A percentile compares a stretch with the other conserved stretches of the same genome.
phyloP scores from a whole-genome alignment of 2,888 invertebrate genomes.

The Digitonthophagus gazella region DNA sequence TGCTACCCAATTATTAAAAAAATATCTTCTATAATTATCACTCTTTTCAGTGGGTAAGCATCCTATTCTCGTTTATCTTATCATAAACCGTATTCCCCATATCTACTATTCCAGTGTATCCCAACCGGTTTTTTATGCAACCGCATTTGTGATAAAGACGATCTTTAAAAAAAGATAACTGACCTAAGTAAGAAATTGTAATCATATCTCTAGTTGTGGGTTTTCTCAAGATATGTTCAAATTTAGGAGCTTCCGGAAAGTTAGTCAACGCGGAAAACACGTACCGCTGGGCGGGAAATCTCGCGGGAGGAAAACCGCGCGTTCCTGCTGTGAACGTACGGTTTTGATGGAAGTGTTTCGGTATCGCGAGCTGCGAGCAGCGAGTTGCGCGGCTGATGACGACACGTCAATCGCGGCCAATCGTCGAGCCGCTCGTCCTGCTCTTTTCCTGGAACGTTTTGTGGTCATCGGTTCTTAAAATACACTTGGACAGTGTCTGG shows the following conservation, averaged over 20 bases:
- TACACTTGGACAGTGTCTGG: conserved; percentile 36
- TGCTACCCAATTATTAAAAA: too few relatives aligned
- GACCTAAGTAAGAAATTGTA: too few relatives aligned
- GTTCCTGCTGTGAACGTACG: too few relatives aligned
- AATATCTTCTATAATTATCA: too few relatives aligned
- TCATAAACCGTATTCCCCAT: too few relatives aligned
- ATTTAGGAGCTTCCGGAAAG: not conserved
- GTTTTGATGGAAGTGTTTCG: not conserved
- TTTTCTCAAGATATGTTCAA: not conserved
- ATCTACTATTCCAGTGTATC: too few relatives aligned
- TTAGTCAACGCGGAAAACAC: not conserved
- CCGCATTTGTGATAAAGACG: not conserved
- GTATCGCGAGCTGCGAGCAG: conserved; percentile 4
- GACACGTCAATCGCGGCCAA: conserved; percentile 19
- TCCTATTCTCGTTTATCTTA: too few relatives aligned
- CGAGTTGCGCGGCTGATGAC: conserved; percentile 8
- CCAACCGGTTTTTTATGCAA: too few relatives aligned
- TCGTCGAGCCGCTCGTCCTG: conserved; percentile 26
- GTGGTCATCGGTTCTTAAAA: conserved; percentile 48
- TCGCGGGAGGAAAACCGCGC: not conserved
- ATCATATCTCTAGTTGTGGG: not conserved
- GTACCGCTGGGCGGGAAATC: not conserved
- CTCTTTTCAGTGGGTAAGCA: too few relatives aligned
- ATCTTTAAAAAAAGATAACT: too few relatives aligned
- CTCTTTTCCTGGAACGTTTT: conserved; percentile 43